Percentiles rank a stretch among this genome's conserved stretches.
Evolutionary conservation across 2,113 vertebrate species (phyloP).

Genomic region (Apus apus): DNA sequence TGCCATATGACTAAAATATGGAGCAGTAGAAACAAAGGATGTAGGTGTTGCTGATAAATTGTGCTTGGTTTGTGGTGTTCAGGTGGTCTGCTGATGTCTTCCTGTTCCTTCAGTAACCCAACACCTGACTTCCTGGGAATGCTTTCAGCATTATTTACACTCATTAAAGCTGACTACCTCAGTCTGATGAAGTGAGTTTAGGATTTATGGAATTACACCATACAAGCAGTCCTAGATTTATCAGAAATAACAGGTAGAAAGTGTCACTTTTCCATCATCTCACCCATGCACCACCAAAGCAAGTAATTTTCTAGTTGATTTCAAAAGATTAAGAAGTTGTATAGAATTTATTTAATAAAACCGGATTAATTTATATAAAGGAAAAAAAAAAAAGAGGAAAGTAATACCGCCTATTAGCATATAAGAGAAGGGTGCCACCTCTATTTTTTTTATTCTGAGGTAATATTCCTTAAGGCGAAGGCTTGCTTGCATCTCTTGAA

Average conservation of each 20-base stretch:
- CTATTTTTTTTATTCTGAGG: constrained; percentile 28
- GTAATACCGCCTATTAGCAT: neutral
- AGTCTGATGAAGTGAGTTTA: constrained; percentile 36
- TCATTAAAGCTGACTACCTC: constrained; percentile 51
- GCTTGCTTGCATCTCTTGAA: constrained; percentile 54
- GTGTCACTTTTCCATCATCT: neutral
- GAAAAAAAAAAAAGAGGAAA: neutral
- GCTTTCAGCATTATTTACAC: constrained; percentile 72
- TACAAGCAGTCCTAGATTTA: neutral
- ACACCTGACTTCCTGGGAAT: constrained; percentile 79
- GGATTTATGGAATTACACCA: constrained; percentile 32
- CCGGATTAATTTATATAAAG: neutral
- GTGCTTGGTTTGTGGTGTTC: constrained; percentile 35
- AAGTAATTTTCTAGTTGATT: neutral
- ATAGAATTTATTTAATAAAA: neutral
- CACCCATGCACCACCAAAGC: neutral
- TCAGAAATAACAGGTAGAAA: neutral
- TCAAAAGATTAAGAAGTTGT: neutral
- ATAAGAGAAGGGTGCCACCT: constrained; percentile 25
- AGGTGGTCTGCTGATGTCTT: constrained; percentile 75
- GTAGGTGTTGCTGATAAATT: constrained; percentile 68
- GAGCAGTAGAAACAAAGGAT: constrained; percentile 35
- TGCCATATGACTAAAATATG: constrained; percentile 51
- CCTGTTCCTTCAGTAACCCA: constrained; percentile 77
- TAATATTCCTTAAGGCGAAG: neutral